Percentiles rank a stretch among this genome's conserved stretches.
These are phyloP conservation scores for Temnothorax ravouxi DNA, from an alignment of 2,888 invertebrate genomes.

Conservation along the genomic window DNA sequence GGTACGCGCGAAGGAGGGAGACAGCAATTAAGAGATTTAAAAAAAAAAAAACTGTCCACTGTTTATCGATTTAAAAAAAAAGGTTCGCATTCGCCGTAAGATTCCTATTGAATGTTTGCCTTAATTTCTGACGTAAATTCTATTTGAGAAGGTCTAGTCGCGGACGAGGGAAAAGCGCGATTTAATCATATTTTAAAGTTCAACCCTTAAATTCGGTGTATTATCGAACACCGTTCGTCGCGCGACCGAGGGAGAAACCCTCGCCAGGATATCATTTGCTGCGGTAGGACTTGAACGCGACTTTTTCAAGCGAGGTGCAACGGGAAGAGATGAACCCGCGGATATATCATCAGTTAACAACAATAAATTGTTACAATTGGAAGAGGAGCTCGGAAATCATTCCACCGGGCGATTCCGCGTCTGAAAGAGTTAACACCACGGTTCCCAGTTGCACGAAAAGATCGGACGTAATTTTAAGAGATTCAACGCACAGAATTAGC, in stretches of 20 bases:
- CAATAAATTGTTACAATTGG: background rate
- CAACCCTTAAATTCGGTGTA: conserved; percentile 16
- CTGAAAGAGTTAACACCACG: background rate
- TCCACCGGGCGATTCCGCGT: background rate
- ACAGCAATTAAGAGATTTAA: conserved; percentile 28
- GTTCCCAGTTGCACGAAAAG: conserved; percentile 63
- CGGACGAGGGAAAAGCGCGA: background rate
- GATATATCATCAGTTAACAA: background rate
- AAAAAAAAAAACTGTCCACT: conserved; percentile 43
- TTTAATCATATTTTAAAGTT: conserved; percentile 18
- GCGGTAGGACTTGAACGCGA: conserved; percentile 45
- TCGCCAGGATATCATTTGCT: conserved; percentile 57
- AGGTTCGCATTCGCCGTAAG: conserved; percentile 58
- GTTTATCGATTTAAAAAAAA: conserved; percentile 51
- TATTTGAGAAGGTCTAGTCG: conserved; percentile 4
- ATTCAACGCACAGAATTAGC: conserved; percentile 83
- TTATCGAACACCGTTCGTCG: background rate
- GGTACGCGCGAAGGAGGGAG: conserved; percentile 28
- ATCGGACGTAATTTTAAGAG: conserved; percentile 78
- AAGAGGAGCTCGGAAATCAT: background rate
- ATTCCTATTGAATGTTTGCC: conserved; percentile 62
- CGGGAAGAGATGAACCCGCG: conserved; percentile 38
- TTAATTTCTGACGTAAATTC: conserved; percentile 36
- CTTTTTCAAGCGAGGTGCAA: conserved; percentile 55
- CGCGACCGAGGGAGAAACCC: background rate